Conservation (phyloP, 1,140 invertebrate genomes). For the Drosophila kepulauana region DNA sequence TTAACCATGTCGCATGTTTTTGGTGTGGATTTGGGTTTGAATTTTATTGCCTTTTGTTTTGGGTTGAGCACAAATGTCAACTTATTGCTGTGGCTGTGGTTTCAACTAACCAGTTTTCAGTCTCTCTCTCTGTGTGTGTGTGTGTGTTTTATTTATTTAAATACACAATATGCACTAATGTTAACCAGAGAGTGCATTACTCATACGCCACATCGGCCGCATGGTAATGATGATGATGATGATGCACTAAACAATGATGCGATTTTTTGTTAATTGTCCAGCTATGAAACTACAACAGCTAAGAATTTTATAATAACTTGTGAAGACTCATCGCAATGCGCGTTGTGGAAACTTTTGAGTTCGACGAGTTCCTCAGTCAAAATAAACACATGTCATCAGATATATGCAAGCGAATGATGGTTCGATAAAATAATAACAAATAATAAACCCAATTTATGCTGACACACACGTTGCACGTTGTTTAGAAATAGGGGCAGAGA, state of each 20-base stretch:
- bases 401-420: background rate
- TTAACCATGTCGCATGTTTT: background rate
- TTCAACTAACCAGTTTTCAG: slow-evolving; percentile 34
- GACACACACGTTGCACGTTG: background rate
- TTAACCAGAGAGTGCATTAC: slow-evolving; percentile 3
- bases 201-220: slow-evolving; percentile 19
- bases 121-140: background rate
- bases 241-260: background rate
- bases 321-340: no score
- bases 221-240: slow-evolving; percentile 2
- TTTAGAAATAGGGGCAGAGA: no score
- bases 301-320: no score
- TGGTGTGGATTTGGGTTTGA: slow-evolving; percentile 19
- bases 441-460: background rate
- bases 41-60: slow-evolving; percentile 24
- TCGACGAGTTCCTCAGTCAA: background rate
- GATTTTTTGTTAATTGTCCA: background rate
- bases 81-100: background rate
- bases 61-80: slow-evolving; percentile 38
- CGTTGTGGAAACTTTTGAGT: no score
- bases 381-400: background rate
- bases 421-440: slow-evolving; percentile 3
- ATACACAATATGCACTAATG: slow-evolving; percentile 14
- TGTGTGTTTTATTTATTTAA: background rate
- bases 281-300: no score